Evolutionary conservation across 2,113 vertebrate species (phyloP), one percentile per base, ranked within the genome.

Genomic region (Toxotes chatareus): DNA sequence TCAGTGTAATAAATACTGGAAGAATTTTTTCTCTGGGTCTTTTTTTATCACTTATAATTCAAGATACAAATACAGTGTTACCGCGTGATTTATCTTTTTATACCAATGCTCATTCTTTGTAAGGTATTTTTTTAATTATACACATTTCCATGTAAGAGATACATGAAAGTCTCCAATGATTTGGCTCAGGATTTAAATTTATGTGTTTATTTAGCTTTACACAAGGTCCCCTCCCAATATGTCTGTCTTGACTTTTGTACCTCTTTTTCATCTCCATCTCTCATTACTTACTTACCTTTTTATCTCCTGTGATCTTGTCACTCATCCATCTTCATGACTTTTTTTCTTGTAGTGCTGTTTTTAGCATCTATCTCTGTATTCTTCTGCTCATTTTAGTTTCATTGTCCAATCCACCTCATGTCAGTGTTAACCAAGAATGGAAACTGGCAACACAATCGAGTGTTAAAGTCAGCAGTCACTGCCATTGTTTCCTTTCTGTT

Each of bases 241-340:
- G 27, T 27, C 27, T 27, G 27, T 27, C 27, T 27, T 42, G 49
- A 38, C 31, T 10, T 0, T 27, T 27, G 5, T 47, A 17, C 31
- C 16, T 17, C 36, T 27, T 51, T 64, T 64, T 32, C 17, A 77
- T 59, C 60, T 71, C 44, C 42, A 38, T 77, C 23, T 77, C 9
- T 44, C 27, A 34, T 23, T 42, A 40, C 4, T 38, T 74, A n/a
- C n/a, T 70, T 32, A 4, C 7, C 56, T 60, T 60, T 36, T 63
- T 27, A 27, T 27, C 53, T 68, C 70, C 44, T 11, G 55, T 34
- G 57, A 16, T 38, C 56, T 59, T 42, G 21, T 74, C 73, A 51
- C 67, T 87, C 70, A 78, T 69, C 51, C 51, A 73, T 74, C 56
- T 59, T 69, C 40, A 46, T 70, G n/a, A 38, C 5, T 51, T 32